A percentile compares a stretch with the other conserved stretches of the same genome.
These are phyloP conservation scores for Penaeus japonicus DNA, from an alignment of 1,140 invertebrate species.

Conservation along the genomic window DNA sequence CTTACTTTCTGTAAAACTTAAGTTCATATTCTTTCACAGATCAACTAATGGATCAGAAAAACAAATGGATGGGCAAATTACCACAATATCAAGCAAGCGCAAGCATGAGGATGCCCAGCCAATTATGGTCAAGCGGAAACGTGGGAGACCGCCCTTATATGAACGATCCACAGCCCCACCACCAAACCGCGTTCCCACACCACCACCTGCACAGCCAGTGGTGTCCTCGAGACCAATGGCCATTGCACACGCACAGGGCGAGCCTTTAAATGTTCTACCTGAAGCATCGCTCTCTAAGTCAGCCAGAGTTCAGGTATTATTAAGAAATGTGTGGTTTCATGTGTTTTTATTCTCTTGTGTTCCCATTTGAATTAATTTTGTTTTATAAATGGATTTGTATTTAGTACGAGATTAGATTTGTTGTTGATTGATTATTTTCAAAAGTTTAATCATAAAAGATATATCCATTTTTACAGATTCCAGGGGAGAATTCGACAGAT, in stretches of 20 bases:
- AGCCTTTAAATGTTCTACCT: constrained; percentile 30
- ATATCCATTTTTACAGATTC: constrained; percentile 1
- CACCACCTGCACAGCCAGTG: background rate
- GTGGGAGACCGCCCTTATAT: constrained; percentile 61
- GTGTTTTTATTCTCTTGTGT: background rate
- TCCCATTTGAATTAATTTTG: background rate
- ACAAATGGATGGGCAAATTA: background rate
- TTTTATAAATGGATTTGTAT: background rate
- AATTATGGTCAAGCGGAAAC: constrained; percentile 57
- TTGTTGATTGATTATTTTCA: too few species aligned
- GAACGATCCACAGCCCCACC: constrained; percentile 6
- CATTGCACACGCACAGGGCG: background rate
- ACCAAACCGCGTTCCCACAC: background rate
- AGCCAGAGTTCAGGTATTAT: constrained; percentile 51
- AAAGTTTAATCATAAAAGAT: too few species aligned
- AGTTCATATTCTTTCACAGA: background rate
- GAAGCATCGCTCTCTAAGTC: constrained; percentile 39
- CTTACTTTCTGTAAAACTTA: background rate
- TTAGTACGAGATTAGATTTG: background rate
- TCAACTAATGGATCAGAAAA: constrained; percentile 15
- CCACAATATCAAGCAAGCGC: constrained; percentile 40
- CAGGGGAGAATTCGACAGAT: constrained; percentile 31
- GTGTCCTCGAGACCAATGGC: background rate
- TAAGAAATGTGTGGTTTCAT: background rate
- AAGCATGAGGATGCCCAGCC: constrained; percentile 54